These are phyloP conservation scores for Parazoanthus darwini DNA, from an alignment of 92 coral and sea anemone genomes.

Conservation along the genomic window DNA sequence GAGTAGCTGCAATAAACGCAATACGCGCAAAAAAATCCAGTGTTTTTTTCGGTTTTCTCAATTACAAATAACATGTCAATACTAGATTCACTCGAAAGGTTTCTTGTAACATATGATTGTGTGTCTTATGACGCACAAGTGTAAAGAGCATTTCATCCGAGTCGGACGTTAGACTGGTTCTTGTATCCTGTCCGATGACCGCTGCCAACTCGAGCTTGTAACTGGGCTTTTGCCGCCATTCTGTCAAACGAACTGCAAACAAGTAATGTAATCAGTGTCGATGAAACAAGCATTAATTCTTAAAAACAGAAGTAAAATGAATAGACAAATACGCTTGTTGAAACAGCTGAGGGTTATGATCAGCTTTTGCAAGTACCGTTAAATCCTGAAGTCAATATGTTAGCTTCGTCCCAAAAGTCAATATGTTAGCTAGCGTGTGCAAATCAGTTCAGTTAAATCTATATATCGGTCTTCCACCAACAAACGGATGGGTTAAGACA, in stretches of 20 bases:
- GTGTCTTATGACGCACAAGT: neutral
- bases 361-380: neutral
- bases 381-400: neutral
- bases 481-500: neutral
- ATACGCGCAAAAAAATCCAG: neutral
- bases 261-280: neutral
- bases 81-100: neutral
- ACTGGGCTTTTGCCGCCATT: conserved; percentile 81
- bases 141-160: conserved; percentile 48
- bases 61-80: no score
- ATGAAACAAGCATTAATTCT: neutral
- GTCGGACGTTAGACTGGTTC: conserved; percentile 70
- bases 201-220: conserved; percentile 79
- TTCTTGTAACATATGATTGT: no score
- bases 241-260: conserved; percentile 78
- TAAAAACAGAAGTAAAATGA: conserved; percentile 17
- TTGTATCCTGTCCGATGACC: conserved; percentile 87
- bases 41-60: neutral
- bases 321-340: neutral
- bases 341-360: neutral
- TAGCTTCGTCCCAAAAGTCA: no score
- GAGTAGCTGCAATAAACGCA: neutral
- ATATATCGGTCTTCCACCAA: neutral
- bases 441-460: neutral
- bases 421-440: no score